Base-by-base conservation (phyloP, 2,797 vertebrate genomes). In the Austrolebias charrua region DNA sequence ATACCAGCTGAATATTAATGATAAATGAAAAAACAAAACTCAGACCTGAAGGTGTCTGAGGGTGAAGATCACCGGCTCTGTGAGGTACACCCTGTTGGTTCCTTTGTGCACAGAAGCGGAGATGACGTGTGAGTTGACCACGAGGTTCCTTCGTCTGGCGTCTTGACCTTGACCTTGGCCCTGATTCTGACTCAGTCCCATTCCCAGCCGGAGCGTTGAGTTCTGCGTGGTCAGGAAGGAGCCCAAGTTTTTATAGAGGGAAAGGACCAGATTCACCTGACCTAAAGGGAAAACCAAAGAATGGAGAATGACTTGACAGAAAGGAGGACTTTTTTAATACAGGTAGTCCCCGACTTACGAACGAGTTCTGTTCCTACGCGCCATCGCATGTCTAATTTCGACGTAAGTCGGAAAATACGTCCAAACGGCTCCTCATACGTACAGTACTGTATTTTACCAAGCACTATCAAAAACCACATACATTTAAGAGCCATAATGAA, bases 71-170 rank as follows among this genome's bases (percentile, higher is more conserved):
- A 96, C 95, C 0, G 95, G 95, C 64, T 96, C 95, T 1, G 95
- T 94, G 20, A 96, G 93, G 83, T 95, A 97, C 67, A 96, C 95
- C 0, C 95, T 90, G 73, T 93, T 96, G 59, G 95, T 93, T 64
- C 95, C 95, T 83, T 95, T 92, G 85, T 97, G 96, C 81, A 97
- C 96, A 16, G 95, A 96, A 0, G 95, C 95, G 0, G 95, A 95
- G 29, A 97, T 95, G 79, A 97, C 93, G 44, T 95, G 95, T 0
- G 95, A 95, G 84, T 96, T 96, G 68, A 96, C 95, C 29, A 95
- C 94, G 52, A 96, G 86, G 52, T 92, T 91, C 7, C 89, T 81
- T 0, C 86, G 90, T 3, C 89, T 81, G 72, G 81, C 74, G n/a
- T 91, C 90, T 13, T 86, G 81, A 19, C 80, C 90, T 13, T 86